Evolutionary conservation across 2,888 invertebrate genomes (phyloP), one percentile per base, ranked within the genome.

Genomic region (Hanleya hanleyi): DNA sequence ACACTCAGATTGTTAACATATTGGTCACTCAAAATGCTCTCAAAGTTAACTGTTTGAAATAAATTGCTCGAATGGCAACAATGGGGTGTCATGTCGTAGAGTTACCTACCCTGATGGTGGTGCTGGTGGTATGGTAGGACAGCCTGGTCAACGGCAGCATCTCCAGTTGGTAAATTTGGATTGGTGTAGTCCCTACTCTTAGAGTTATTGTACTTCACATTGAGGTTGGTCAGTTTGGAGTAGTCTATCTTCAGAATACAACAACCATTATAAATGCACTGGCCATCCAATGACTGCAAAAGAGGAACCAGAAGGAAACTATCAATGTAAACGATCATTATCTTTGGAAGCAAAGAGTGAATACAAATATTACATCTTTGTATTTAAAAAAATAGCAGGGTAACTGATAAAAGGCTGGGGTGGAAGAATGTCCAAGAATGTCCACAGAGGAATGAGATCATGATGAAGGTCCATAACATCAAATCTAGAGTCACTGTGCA

Each of bases 171-270:
- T 90, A 99, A 94, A 90, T 95, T 95, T 69, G 99, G 99, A 92
- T 99, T 99, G 86, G 99, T 99, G 93, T 98, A 99, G 93, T 99
- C 99, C 77, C 99, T 94, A 77, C 97, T 98, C 93, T 99, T 99
- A 93, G 99, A 99, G 92, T 99, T 99, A 93, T 99, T 99, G 93
- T 98, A 99, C 92, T 98, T 98, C 84, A 99, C 99, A 92, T 99
- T 99, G 87, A 99, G 93, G 86, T 96, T 97, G 86, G 96, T 95
- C 94, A 99, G 94, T 93, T 99, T 99, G 86, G 98, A 98, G 93
- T 98, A 99, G 92, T 99, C 99, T 91, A 99, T 99, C 91, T 98
- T 95, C 88, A 99, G 93, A 71, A 98, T 99, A 93, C 99, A 99
- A 93, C 99, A 99, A 75, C 98, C 97, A 92, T 98, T 99, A 94